phyloP scores from a whole-genome alignment of 2,888 invertebrate genomes.

The Phymatocera aterrima region DNA sequence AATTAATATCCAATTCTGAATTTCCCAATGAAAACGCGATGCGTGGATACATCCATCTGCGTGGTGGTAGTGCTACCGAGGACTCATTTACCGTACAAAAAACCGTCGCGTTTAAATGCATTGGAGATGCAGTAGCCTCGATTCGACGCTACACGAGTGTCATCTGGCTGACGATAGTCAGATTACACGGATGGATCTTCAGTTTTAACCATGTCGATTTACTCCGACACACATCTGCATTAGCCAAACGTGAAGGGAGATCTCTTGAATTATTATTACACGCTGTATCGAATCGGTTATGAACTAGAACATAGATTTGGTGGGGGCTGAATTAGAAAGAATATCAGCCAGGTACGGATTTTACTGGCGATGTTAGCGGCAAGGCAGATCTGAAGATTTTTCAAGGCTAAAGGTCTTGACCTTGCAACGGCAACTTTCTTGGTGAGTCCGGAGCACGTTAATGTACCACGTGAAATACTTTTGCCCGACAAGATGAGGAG shows the following conservation, averaged over 20 bases:
- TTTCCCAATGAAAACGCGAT: not conserved
- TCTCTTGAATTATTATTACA: not conserved
- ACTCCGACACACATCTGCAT: slow-evolving; percentile 9
- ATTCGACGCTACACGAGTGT: slow-evolving; percentile 1
- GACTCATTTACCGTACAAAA: not conserved
- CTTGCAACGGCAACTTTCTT: not conserved
- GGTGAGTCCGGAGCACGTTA: not conserved
- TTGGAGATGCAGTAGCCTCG: slow-evolving; percentile 31
- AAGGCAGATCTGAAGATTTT: not conserved
- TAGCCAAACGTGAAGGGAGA: not conserved
- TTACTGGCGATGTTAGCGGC: not conserved
- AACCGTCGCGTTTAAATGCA: not conserved
- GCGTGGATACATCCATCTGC: too few species aligned
- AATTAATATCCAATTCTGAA: not conserved
- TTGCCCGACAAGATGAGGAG: not conserved
- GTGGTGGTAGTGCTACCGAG: not conserved
- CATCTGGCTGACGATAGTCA: slow-evolving; percentile 2
- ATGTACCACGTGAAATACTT: slow-evolving; percentile 2
- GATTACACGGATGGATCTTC: not conserved
- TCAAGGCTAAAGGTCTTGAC: slow-evolving; percentile 21
- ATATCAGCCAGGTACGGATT: not conserved
- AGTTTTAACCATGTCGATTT: not conserved
- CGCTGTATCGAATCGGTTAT: not conserved
- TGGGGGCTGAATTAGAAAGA: not conserved
- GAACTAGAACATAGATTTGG: slow-evolving; percentile 5